Conservation (phyloP, 2,888 invertebrate species). For the Serripes groenlandicus region DNA sequence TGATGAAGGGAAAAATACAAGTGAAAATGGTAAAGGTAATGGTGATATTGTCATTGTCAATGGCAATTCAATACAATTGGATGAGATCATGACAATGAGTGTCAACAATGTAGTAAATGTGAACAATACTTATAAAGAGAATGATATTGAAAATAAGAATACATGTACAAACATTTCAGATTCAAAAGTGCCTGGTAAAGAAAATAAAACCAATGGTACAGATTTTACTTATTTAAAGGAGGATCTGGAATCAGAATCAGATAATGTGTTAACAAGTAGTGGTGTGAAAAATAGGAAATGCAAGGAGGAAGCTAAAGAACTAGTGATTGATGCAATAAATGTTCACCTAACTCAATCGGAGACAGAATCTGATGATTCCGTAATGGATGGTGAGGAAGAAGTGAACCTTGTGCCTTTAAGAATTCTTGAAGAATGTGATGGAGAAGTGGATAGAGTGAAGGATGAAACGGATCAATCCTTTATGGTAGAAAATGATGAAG, state of each 20-base stretch:
- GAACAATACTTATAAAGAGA: neutral
- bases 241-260: neutral
- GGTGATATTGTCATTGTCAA: neutral
- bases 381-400: neutral
- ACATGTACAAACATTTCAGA: neutral
- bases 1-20: neutral
- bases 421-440: slow-evolving; percentile 12
- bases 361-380: slow-evolving; percentile 4
- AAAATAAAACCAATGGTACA: neutral
- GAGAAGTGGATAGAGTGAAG: neutral
- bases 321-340: neutral
- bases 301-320: too few species aligned
- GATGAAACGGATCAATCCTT: neutral
- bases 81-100: neutral
- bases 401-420: slow-evolving; percentile 18
- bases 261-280: neutral
- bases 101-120: neutral
- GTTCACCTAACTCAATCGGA: neutral
- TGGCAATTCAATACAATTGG: neutral
- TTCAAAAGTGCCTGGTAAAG: neutral
- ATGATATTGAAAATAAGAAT: neutral
- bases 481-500: neutral
- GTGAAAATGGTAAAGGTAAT: neutral
- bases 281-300: neutral
- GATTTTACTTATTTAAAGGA: neutral